Evolutionary conservation across 92 coral and sea anemone species (phyloP).

Genomic region (Zoanthus sociatus): DNA sequence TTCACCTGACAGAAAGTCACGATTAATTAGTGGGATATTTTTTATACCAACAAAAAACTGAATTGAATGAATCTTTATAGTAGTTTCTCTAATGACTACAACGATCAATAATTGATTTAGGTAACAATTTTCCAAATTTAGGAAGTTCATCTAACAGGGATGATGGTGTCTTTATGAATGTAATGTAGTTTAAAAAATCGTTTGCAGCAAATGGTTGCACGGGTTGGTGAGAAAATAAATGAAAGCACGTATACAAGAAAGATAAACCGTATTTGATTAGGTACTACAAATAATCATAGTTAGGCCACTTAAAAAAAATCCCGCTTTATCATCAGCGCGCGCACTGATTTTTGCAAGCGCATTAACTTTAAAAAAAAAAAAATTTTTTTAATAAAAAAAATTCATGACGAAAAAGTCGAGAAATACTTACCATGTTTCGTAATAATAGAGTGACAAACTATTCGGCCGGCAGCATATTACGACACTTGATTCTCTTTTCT

Average conservation of each 20-base stretch:
- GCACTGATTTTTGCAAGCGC: no score
- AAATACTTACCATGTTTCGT: no score
- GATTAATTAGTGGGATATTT: background rate
- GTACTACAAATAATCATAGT: no score
- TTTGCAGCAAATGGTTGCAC: background rate
- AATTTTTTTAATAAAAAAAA: no score
- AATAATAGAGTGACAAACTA: no score
- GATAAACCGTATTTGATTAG: background rate
- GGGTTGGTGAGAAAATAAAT: background rate
- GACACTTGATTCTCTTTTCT: no score
- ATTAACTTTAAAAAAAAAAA: no score
- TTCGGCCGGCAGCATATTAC: no score
- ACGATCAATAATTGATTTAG: background rate
- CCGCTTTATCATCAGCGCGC: no score
- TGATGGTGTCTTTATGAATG: background rate
- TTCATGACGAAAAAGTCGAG: no score
- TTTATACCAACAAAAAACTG: background rate
- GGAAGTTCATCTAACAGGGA: background rate
- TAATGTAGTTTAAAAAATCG: background rate
- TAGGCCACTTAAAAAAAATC: no score
- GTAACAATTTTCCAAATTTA: background rate
- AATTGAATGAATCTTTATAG: background rate
- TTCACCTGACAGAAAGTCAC: conserved; percentile 1
- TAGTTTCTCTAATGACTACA: background rate
- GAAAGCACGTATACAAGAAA: background rate